Conservation (phyloP, 2,888 invertebrate species). For the Cryptophagus acutangulus region DNA sequence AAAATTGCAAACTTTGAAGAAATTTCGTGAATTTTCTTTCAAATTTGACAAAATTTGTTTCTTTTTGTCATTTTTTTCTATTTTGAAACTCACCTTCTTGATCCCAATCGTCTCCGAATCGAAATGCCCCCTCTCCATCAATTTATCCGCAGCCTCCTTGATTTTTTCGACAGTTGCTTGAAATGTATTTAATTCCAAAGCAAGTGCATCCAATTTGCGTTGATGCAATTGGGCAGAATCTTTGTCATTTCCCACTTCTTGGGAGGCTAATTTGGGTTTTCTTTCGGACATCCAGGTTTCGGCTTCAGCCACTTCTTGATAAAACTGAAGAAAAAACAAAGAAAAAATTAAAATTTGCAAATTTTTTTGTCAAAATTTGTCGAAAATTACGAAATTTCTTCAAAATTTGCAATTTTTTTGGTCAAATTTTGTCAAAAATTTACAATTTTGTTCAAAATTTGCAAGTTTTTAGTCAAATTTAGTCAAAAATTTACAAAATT, state of each 20-base stretch:
- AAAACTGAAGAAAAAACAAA: conserved; percentile 57
- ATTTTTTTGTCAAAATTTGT: too few relatives aligned
- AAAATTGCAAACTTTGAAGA: too few relatives aligned
- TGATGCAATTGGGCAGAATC: conserved; percentile 80
- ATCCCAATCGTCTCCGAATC: conserved; percentile 68
- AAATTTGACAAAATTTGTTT: too few relatives aligned
- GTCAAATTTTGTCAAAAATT: too few relatives aligned
- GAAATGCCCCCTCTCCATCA: conserved; percentile 73
- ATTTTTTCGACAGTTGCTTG: conserved; percentile 68
- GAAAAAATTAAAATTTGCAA: too few relatives aligned
- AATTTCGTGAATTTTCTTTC: too few relatives aligned
- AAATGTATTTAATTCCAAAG: conserved; percentile 78
- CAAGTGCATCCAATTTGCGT: conserved; percentile 77
- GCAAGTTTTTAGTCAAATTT: too few relatives aligned
- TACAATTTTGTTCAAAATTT: too few relatives aligned
- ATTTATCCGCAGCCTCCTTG: conserved; percentile 59
- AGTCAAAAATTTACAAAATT: too few relatives aligned
- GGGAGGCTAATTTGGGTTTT: conserved; percentile 64
- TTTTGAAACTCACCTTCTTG: conserved; percentile 55
- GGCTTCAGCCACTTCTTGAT: conserved; percentile 84
- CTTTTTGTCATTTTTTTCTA: too few relatives aligned
- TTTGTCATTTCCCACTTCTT: conserved; percentile 88
- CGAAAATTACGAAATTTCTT: too few relatives aligned
- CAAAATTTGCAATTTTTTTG: too few relatives aligned
- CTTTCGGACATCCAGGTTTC: conserved; percentile 91